Evolutionary conservation across 2,888 invertebrate species (phyloP).

Genomic region (Prosapia bicincta): DNA sequence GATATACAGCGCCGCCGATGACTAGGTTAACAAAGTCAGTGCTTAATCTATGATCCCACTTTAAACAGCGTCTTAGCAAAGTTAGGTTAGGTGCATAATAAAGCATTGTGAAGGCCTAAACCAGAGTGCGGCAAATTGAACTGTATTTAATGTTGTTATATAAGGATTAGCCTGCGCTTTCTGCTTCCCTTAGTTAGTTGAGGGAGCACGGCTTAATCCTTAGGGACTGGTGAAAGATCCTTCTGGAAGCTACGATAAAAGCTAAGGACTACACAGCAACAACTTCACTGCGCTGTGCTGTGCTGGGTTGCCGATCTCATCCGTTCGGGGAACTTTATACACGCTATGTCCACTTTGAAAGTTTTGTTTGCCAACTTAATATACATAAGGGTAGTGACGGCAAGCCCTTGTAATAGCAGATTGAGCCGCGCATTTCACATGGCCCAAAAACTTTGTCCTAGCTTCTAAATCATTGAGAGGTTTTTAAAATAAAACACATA

Average conservation of each 20-base stretch:
- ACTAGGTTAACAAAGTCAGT: not conserved
- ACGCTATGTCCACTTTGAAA: not conserved
- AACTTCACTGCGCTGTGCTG: not conserved
- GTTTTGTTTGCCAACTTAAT: not conserved
- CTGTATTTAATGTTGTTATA: slow-evolving; percentile 53
- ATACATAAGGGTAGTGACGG: too few relatives aligned
- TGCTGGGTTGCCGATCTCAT: not conserved
- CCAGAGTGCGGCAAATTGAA: slow-evolving; percentile 54
- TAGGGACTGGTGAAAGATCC: slow-evolving; percentile 25
- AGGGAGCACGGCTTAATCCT: slow-evolving; percentile 15
- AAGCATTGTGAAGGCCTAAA: slow-evolving; percentile 41
- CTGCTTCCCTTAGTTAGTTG: slow-evolving; percentile 25
- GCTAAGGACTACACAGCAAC: not conserved
- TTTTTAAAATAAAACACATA: too few relatives aligned
- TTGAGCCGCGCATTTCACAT: too few relatives aligned
- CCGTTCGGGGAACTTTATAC: not conserved
- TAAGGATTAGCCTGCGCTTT: slow-evolving; percentile 31
- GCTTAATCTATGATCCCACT: not conserved
- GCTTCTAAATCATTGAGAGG: too few relatives aligned
- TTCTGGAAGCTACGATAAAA: not conserved
- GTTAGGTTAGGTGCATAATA: not conserved
- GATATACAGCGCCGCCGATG: not conserved
- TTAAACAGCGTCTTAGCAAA: not conserved
- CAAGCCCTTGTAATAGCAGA: too few relatives aligned
- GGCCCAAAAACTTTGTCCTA: too few relatives aligned